Base-by-base conservation (phyloP, 1,140 invertebrate genomes). In the Leucophenga varia region DNA sequence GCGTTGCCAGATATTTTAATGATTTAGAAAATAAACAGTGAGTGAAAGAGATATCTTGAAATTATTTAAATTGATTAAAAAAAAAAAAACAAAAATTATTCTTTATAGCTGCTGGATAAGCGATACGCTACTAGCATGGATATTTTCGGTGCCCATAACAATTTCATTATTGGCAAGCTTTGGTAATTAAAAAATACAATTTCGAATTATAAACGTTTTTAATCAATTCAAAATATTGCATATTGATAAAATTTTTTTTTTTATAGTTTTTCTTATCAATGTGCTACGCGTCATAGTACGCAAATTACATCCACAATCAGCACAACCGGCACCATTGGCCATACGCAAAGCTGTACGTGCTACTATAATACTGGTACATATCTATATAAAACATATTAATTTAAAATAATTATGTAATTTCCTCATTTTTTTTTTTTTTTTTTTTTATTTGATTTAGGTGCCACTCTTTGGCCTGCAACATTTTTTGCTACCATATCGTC, bases 261-360 rank as follows among this genome's bases (percentile, higher is more conserved):
- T 88, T 87, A 61, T 86, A 70, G 80, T 91, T 17, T 94, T 95
- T 69, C 80, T 95, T 8, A 83, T 90, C 58, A 93, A 93, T 76
- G 91, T 93, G 31, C 83, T 93, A 25, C 79, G 89, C 19, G 88
- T 93, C 0, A 80, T 94, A 16, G 78, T 92, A 2, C 87, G 85
- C 1, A 94, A 94, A 59, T 78, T 94, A 43, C 80, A 87, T 70
- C 87, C 88, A 9, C 75, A 78, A 32, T 82, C 82, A 47, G 83
- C 81, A 3, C 78, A 79, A 44, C 79, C 78, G 0, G 75, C 78
- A 2, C 76, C 78, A 1, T 31, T 78, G 37, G 78, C 79, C 16
- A 76, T 79, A 8, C 60, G 72, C 17, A 76, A 80, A 44, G 79
- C 79, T 1, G 75, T 77, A 6, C 76, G 90, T 51, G 91, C 91